Base-by-base conservation (phyloP, 1,140 invertebrate genomes). In the Colletes gigas region DNA sequence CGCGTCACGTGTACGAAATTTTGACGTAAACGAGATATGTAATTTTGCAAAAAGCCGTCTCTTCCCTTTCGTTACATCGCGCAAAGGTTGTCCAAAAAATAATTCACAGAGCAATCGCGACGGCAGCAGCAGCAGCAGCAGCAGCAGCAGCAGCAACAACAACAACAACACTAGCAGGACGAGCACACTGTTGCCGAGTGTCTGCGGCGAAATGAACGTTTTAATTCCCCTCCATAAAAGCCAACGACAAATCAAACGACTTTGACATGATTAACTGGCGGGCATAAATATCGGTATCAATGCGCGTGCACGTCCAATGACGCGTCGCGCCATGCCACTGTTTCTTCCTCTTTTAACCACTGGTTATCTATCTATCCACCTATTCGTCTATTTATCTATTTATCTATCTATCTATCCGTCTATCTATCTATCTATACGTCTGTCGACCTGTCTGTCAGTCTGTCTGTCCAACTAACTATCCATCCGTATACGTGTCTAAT, bases 151-250 rank as follows among this genome's bases (percentile, higher is more conserved):
- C 66, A 83, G 82, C 83, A 82, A 57, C 83, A 67, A 68, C n/a
- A n/a, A n/a, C 72, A 82, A 69, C 84, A 69, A 70, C 74, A 65
- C 73, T 63, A 75, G 67, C 85, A 87, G 85, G 81, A 84, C 84
- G 79, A 85, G 52, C 52, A 88, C 88, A 88, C 90, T 92, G 91
- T 92, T 93, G 89, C 88, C 88, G 89, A 92, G 90, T 92, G 92
- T 93, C 91, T 92, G 92, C 89, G 91, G 92, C 91, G 89, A 93
- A 92, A 93, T 93, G 91, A 93, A 93, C 92, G 92, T 93, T 93
- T 93, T 93, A 93, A 93, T 93, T 93, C 91, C 91, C 92, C 91
- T 92, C 90, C 90, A 92, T 92, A 93, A 93, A 93, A 93, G 92
- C 92, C 91, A 92, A 92, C 92, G 91, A 93, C 92, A 93, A 93